These are phyloP conservation scores for Mareca strepera DNA, from an alignment of 2,797 vertebrate genomes.

Conservation along the genomic window DNA sequence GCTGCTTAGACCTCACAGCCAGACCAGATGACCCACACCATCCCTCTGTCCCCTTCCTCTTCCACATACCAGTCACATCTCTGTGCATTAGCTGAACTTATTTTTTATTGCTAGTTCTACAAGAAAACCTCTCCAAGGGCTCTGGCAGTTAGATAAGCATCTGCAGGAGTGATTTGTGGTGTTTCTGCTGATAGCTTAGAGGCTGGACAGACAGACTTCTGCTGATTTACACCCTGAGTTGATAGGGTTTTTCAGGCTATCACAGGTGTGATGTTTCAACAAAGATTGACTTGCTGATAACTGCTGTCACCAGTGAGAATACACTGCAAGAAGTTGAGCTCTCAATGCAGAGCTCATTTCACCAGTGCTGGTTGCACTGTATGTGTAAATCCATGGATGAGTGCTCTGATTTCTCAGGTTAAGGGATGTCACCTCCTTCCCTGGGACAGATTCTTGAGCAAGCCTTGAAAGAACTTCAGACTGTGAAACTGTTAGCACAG, in stretches of 20 bases:
- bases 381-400: not conserved
- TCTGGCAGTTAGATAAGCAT: slow-evolving; percentile 25
- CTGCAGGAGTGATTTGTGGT: not conserved
- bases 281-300: not conserved
- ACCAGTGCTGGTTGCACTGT: not conserved
- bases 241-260: not conserved
- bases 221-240: not conserved
- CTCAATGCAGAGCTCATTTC: accelerated
- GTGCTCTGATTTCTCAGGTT: not conserved
- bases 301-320: not conserved
- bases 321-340: accelerated
- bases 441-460: accelerated
- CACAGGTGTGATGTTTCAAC: not conserved
- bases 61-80: not conserved
- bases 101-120: not conserved
- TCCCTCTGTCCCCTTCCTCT: not conserved
- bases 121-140: not conserved
- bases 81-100: not conserved
- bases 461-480: not conserved
- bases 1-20: not conserved
- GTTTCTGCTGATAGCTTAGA: not conserved
- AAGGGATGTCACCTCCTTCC: not conserved
- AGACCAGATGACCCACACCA: not conserved
- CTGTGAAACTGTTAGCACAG: accelerated
- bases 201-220: not conserved